These are phyloP conservation scores for Chrysolina oricalcia DNA, from an alignment of 2,888 invertebrate species.

Conservation along the genomic window DNA sequence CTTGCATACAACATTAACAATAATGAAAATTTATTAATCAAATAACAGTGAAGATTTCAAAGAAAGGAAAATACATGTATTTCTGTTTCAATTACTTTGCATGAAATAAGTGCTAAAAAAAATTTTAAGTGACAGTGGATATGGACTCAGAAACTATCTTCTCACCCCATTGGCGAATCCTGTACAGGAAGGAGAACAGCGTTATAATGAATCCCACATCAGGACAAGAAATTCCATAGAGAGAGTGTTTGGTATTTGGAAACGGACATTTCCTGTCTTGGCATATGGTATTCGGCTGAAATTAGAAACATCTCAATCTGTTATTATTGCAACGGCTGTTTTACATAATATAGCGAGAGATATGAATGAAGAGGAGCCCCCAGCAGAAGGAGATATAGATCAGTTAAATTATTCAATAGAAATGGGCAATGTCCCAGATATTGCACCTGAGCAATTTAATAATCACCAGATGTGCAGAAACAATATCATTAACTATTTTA, in stretches of 20 bases:
- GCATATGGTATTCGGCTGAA: not conserved
- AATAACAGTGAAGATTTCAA: too few relatives aligned
- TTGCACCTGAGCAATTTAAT: constrained; percentile 7
- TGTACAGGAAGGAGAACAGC: constrained; percentile 5
- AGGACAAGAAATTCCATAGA: constrained; percentile 11
- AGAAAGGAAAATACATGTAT: too few relatives aligned
- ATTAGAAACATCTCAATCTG: constrained; percentile 6
- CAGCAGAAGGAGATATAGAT: constrained; percentile 12
- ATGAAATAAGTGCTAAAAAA: too few relatives aligned
- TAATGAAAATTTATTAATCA: too few relatives aligned
- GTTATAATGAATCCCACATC: not conserved
- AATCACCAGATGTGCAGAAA: constrained; percentile 2
- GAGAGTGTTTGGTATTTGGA: constrained; percentile 11
- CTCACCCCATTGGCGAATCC: not conserved
- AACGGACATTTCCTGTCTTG: not conserved
- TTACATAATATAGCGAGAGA: not conserved
- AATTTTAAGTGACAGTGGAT: too few relatives aligned
- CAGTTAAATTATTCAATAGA: constrained; percentile 4
- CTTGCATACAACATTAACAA: too few relatives aligned
- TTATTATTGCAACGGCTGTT: constrained; percentile 6
- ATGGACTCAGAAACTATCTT: constrained; percentile 15
- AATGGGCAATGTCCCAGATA: constrained; percentile 7
- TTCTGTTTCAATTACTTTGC: too few relatives aligned
- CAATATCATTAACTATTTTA: constrained; percentile 8
- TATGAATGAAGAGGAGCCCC: constrained; percentile 1